A percentile compares a stretch with the other conserved stretches of the same genome.
Evolutionary conservation across 2,113 vertebrate species (phyloP).

Genomic region (Thalassoma bifasciatum): DNA sequence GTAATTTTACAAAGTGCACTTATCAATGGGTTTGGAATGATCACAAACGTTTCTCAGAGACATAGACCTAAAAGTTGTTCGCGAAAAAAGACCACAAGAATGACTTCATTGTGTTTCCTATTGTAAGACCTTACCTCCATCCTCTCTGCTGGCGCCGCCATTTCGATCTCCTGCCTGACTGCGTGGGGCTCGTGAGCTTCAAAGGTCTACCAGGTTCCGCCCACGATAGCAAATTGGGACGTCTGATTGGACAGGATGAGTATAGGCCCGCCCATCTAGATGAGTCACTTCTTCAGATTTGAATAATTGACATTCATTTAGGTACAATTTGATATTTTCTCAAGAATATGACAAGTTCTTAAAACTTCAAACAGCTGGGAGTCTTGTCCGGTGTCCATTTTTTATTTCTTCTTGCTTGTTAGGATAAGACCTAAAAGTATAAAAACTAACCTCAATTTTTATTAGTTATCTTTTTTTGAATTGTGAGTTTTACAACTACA

Average conservation of each 20-base stretch:
- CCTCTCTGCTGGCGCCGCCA: constrained; percentile 82
- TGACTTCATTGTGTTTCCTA: fast-evolving
- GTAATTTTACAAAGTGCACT: background rate
- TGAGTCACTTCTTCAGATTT: fast-evolving
- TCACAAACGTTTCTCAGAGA: background rate
- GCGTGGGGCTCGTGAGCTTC: constrained; percentile 16
- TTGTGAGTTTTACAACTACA: too few relatives aligned
- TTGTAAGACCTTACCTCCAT: constrained; percentile 80
- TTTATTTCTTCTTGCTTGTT: too few relatives aligned
- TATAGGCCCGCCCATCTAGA: fast-evolving
- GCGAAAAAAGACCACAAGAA: fast-evolving
- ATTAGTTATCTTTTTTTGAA: too few relatives aligned
- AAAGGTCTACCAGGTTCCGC: constrained; percentile 31
- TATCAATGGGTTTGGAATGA: background rate
- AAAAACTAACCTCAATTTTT: too few relatives aligned
- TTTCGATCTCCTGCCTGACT: constrained; percentile 68
- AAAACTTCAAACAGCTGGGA: too few relatives aligned
- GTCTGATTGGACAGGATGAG: constrained; percentile 12
- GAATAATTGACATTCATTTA: background rate
- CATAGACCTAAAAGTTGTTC: background rate
- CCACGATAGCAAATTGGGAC: constrained; percentile 14
- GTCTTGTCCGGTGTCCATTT: too few relatives aligned
- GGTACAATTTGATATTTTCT: too few relatives aligned
- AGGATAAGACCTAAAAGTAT: too few relatives aligned
- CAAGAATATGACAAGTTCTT: too few relatives aligned